Evolutionary conservation across 2,113 vertebrate species (phyloP).

Genomic region (Gobio gobio): DNA sequence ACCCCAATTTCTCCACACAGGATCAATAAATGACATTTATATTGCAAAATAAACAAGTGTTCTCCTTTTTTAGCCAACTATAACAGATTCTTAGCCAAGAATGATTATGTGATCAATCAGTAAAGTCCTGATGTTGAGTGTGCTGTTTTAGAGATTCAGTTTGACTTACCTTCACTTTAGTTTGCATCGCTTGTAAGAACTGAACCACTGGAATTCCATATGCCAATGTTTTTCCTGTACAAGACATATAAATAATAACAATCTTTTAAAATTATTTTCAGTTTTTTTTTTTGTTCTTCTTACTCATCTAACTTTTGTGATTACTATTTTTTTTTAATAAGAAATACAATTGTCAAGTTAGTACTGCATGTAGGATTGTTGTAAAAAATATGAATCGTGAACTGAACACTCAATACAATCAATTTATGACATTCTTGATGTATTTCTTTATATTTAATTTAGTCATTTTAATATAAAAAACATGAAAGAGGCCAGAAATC

Average conservation of each 20-base stretch:
- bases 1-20: background rate
- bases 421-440: background rate
- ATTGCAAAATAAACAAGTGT: background rate
- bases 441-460: background rate
- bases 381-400: background rate
- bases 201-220: constrained; percentile 93
- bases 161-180: constrained; percentile 84
- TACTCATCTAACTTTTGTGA: background rate
- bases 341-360: background rate
- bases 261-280: background rate
- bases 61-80: background rate
- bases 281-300: background rate
- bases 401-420: background rate
- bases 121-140: background rate
- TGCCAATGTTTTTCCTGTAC: constrained; percentile 92
- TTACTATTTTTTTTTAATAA: background rate
- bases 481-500: constrained; percentile 40
- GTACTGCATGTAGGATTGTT: background rate
- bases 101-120: background rate
- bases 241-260: background rate
- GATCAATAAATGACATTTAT: background rate
- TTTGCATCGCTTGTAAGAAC: constrained; percentile 80
- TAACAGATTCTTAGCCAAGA: background rate
- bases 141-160: background rate
- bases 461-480: no score